Percentiles rank a stretch among this genome's conserved stretches.
phyloP scores from a whole-genome alignment of 1,140 invertebrate genomes.

The Liolophura sinensis region DNA sequence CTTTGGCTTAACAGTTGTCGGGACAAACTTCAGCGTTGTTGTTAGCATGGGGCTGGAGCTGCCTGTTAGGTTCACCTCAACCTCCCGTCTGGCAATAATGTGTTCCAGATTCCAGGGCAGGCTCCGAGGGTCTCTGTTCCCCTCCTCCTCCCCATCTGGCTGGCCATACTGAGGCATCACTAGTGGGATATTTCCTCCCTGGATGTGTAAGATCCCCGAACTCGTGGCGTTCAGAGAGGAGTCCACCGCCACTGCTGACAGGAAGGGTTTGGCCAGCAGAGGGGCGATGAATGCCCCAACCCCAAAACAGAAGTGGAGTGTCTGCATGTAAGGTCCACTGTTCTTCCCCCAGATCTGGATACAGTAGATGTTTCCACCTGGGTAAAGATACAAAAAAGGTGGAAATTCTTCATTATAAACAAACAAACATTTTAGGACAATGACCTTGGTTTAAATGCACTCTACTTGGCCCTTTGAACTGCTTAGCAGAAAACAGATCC shows the following conservation, averaged over 20 bases:
- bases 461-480: too few relatives aligned
- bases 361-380: constrained; percentile 64
- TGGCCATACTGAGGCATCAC: too few relatives aligned
- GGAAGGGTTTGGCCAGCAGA: constrained; percentile 60
- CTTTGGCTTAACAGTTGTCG: not conserved
- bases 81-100: too few relatives aligned
- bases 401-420: too few relatives aligned
- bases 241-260: constrained; percentile 17
- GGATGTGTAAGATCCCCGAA: not conserved
- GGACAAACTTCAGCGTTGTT: not conserved
- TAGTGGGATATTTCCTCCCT: not conserved
- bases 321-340: constrained; percentile 63
- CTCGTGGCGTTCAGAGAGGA: too few relatives aligned
- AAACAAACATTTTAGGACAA: not conserved
- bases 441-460: not conserved
- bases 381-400: constrained; percentile 26
- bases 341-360: constrained; percentile 61
- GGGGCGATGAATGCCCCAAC: constrained; percentile 64
- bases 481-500: too few relatives aligned
- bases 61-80: too few relatives aligned
- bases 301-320: constrained; percentile 64
- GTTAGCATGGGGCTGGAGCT: too few relatives aligned
- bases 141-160: not conserved
- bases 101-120: not conserved
- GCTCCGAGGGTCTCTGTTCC: not conserved